phyloP scores from a whole-genome alignment of 1,140 invertebrate genomes.

The Drosophila bocqueti region DNA sequence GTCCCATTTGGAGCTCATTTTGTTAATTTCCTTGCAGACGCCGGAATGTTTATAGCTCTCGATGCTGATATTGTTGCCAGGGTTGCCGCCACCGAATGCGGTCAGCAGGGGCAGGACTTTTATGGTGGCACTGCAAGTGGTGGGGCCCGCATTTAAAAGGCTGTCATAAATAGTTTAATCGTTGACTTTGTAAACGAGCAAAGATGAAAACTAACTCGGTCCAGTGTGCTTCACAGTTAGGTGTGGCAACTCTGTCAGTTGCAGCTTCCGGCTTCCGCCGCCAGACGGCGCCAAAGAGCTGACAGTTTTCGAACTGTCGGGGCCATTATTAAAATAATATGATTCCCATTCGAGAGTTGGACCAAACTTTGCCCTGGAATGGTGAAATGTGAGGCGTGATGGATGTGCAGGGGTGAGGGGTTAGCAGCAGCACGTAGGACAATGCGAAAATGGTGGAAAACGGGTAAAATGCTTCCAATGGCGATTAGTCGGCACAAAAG shows the following conservation, averaged over 20 bases:
- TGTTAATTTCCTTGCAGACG: slow-evolving; percentile 37
- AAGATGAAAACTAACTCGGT: neutral
- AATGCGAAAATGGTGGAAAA: neutral
- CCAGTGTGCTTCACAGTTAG: slow-evolving; percentile 12
- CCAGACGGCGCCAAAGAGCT: neutral
- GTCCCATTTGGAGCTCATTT: slow-evolving; percentile 37
- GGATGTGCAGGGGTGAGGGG: neutral
- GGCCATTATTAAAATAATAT: slow-evolving; percentile 47
- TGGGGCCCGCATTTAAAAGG: slow-evolving; percentile 53
- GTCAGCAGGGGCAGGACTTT: slow-evolving; percentile 6
- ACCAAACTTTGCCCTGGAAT: slow-evolving; percentile 14
- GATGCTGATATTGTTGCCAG: slow-evolving; percentile 15
- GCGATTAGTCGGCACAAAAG: slow-evolving; percentile 25
- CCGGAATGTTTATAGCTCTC: slow-evolving; percentile 35
- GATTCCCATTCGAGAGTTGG: slow-evolving; percentile 37
- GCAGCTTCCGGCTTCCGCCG: slow-evolving; percentile 31
- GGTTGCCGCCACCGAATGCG: slow-evolving; percentile 28
- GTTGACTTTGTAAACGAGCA: slow-evolving; percentile 58
- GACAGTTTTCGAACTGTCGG: slow-evolving; percentile 37
- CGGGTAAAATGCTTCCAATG: neutral
- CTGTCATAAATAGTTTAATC: slow-evolving; percentile 82
- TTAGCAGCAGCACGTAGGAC: neutral
- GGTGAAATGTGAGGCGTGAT: slow-evolving; percentile 15
- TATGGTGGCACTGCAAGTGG: slow-evolving; percentile 19
- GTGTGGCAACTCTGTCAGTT: slow-evolving; percentile 36